Base-by-base conservation (phyloP, 2,888 invertebrate species). In the Prosopocoilus inquinatus region DNA sequence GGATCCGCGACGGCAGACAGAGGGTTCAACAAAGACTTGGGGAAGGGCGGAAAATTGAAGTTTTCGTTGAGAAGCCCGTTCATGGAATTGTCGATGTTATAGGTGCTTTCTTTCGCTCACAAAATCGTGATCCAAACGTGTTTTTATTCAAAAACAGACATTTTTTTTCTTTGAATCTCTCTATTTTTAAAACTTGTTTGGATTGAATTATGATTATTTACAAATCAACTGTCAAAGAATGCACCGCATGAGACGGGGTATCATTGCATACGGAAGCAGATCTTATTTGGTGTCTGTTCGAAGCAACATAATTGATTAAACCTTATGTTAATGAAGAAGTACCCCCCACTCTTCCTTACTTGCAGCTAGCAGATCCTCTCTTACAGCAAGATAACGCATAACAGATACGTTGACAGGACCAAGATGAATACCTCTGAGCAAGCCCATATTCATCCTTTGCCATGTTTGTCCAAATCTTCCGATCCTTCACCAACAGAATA, bases 401-500 rank as follows among this genome's bases (percentile, higher is more conserved):
- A 35, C 34, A n/a, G 1, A 33, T 7, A 33, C 2, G 9, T 34
- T 9, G 47, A 11, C 3, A 47, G 12, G 35, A 33, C 4, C 1
- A 35, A 13, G 33, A 11, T 44, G 16, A 28, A 28, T 41, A 12
- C 16, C 2, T 50, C 41, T n/a, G 50, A 15, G 20, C n/a, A 50
- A 11, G 20, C 12, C 1, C 38, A 2, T 49, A 12, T 20, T 12
- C 36, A 49, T 49, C n/a, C 16, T 41, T 41, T 49, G 39, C 41
- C 39, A 49, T 49, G 50, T 8, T 16, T 4, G 3, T 12, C 9
- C 16, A 3, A 41, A 43, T 38, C 35, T 47, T 13, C 46, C 46
- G 47, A 53, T 34, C 39, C 47, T n/a, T 47, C 33, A 13, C 36
- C 36, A 11, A 53, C 47, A 13, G 28, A 53, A 39, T 16, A 53